Evolutionary conservation across 2,888 invertebrate species (phyloP), one percentile per base, ranked within the genome.

Genomic region (Falcaria lacertinaria): DNA sequence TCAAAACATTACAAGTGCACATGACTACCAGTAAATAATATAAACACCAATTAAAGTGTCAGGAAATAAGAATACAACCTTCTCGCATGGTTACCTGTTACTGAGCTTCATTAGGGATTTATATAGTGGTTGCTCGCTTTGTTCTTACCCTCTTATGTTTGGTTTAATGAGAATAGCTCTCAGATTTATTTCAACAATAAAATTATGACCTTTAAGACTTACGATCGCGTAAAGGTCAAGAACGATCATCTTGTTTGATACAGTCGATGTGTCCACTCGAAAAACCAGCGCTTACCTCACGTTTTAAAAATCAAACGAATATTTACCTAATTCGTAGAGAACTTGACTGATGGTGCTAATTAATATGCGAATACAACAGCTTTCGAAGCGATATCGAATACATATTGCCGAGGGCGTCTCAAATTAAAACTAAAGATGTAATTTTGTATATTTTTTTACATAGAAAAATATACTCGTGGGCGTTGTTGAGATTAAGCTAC

Each of bases 181-280:
- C 13, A 11, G 15, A 34, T 38, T 43, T 28, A 32, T 35, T 39
- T 39, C 32, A 34, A 39, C 44, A 41, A 55, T 38, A 49, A 57
- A 62, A 49, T 47, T 28, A 33, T 57, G 47, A 56, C 61, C 67
- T 69, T 62, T 64, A 52, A 48, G 60, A 52, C 33, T 53, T 52
- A 43, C 40, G 53, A 48, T 45, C 42, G 43, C 46, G 22, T 37
- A 69, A 69, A 71, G 71, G 61, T 71, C 71, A 71, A 69, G 70
- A 61, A 37, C 65, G 45, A 52, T 48, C n/a, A n/a, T n/a, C n/a
- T n/a, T n/a, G 46, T 54, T 50, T 55, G 51, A 52, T 47, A 49
- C 45, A 54, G 52, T 54, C 53, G 47, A 50, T 52, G 47, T 57
- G 58, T 54, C 48, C 44, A 54, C 50, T 54, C 56, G 42, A 57